phyloP scores from a whole-genome alignment of 2,113 vertebrate species.

The Clarias magur region DNA sequence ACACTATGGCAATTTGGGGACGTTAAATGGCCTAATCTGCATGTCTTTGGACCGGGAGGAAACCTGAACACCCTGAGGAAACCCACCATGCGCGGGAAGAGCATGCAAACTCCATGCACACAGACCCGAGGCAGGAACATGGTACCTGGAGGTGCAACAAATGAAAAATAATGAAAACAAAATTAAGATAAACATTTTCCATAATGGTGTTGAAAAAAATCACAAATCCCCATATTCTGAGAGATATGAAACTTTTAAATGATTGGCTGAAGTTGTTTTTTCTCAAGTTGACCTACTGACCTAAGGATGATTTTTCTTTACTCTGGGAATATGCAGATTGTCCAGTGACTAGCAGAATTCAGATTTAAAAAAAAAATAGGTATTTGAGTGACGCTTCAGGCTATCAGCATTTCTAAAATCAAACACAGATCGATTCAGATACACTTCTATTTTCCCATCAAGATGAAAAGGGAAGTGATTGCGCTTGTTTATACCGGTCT shows the following conservation, averaged over 20 bases:
- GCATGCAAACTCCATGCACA: too few relatives aligned
- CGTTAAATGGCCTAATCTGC: too few relatives aligned
- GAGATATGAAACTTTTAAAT: not conserved
- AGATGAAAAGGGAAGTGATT: not conserved
- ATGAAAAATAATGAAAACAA: not conserved
- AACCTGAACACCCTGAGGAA: too few relatives aligned
- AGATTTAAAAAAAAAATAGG: too few relatives aligned
- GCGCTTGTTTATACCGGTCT: not conserved
- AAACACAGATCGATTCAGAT: not conserved
- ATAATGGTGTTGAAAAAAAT: not conserved
- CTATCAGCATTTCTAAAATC: not conserved
- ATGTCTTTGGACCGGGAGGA: too few relatives aligned
- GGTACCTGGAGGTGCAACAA: not conserved
- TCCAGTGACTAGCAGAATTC: slow-evolving; percentile 17
- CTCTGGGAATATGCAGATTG: slow-evolving; percentile 30
- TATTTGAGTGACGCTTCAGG: not conserved
- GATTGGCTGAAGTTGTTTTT: too few relatives aligned
- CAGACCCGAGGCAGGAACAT: too few relatives aligned
- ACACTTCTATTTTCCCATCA: not conserved
- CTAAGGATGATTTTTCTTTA: too few relatives aligned
- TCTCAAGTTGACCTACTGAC: too few relatives aligned
- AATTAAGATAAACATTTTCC: not conserved
- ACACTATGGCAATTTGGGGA: too few relatives aligned
- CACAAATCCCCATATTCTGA: not conserved
- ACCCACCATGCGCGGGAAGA: too few relatives aligned